These are phyloP conservation scores for Popillia japonica DNA, from an alignment of 1,140 invertebrate species.

Conservation along the genomic window DNA sequence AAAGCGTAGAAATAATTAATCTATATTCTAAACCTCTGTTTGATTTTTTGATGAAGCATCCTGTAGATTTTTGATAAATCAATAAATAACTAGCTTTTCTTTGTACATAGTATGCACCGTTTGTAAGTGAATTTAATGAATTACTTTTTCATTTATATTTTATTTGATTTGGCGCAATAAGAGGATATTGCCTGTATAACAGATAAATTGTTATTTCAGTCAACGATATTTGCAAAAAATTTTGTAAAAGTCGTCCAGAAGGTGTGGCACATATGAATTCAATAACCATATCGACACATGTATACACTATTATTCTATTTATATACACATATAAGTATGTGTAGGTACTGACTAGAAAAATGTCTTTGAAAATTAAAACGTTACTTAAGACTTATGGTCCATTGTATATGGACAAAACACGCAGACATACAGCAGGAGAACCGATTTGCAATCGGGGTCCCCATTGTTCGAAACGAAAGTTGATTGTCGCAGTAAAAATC, in stretches of 20 bases:
- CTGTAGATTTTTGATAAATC: too few species aligned
- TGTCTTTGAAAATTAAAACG: slow-evolving; percentile 32
- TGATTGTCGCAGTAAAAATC: slow-evolving; percentile 32
- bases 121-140: too few species aligned
- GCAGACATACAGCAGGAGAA: slow-evolving; percentile 10
- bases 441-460: slow-evolving; percentile 31
- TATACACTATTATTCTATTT: not conserved
- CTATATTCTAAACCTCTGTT: too few species aligned
- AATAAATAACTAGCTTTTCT: too few species aligned
- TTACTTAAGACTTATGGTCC: slow-evolving; percentile 35
- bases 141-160: too few species aligned
- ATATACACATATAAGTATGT: slow-evolving; percentile 2
- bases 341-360: slow-evolving; percentile 22
- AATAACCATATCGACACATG: slow-evolving; percentile 30
- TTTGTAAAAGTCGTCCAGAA: slow-evolving; percentile 12
- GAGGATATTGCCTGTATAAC: too few species aligned
- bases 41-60: too few species aligned
- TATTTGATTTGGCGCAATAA: too few species aligned
- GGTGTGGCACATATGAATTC: slow-evolving; percentile 30
- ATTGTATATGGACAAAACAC: slow-evolving; percentile 33
- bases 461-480: slow-evolving; percentile 33
- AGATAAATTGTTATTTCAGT: not conserved
- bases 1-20: too few species aligned
- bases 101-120: too few species aligned
- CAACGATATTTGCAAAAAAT: not conserved